Evolutionary conservation across 2,888 invertebrate genomes (phyloP), one percentile per base, ranked within the genome.

Genomic region (Cyrtodaria siliqua): DNA sequence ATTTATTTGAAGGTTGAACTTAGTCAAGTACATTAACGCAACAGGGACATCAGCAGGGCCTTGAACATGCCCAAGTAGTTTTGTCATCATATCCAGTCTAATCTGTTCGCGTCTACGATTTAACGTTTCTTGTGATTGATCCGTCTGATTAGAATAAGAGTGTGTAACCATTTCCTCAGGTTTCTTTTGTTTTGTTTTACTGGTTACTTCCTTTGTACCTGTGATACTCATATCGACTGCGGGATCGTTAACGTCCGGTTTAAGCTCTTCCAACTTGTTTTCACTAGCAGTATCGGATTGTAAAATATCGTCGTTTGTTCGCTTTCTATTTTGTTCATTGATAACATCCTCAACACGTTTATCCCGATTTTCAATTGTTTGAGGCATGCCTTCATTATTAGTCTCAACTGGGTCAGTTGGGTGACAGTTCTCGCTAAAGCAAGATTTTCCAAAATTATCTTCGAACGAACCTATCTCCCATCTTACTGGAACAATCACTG

Each of bases 401-500:
- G 33, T 33, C 12, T 33, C 12, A 12, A 8, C 33, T 8, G 33
- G 33, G 12, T 33, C 33, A 4, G 4, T 33, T 8, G 12, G 4
- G 6, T 8, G 23, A 50, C 61, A 61, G 18, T 61, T 18, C 1
- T 50, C 61, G 33, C 2, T 50, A 27, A 61, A 61, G 47, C 61
- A 61, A 0, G 49, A 49, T 12, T 16, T 18, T 6, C 61, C 61
- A 38, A 8, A 18, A 16, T 20, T 1, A 20, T 61, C 61, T 20
- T 29, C 26, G n/a, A 61, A 61, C 14, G 1, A n/a, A 27, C 2
- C 20, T n/a, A 61, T 50, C 12, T 61, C 61, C 61, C 61, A 61
- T 20, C 61, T 24, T 3, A n/a, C 61, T 33, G 61, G 50, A 29
- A 61, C 20, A 1, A 33, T 61, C n/a, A 20, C 61, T 61, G n/a